These are phyloP conservation scores for Pogonophryne albipinna DNA, from an alignment of 2,797 vertebrate species.

Conservation along the genomic window DNA sequence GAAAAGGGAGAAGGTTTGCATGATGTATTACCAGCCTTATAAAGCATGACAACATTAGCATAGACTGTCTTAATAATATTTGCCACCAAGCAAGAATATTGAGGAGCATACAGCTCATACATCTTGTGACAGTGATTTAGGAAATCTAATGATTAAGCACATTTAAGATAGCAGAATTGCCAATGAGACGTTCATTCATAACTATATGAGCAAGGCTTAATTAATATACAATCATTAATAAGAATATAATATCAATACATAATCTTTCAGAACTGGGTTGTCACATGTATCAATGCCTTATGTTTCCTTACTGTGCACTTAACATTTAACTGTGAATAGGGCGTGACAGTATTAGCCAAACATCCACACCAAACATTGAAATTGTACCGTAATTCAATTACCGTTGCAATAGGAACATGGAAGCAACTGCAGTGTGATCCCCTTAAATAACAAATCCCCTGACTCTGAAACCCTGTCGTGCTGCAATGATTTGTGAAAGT, in stretches of 20 bases:
- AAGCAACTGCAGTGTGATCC: conserved; percentile 54
- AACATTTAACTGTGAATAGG: conserved; percentile 3
- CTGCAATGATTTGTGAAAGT: conserved; percentile 68
- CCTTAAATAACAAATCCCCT: conserved; percentile 64
- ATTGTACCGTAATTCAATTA: conserved; percentile 49
- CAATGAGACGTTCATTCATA: conserved; percentile 18
- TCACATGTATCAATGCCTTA: conserved; percentile 4
- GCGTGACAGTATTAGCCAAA: conserved; percentile 27
- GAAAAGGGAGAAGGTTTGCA: conserved; percentile 40
- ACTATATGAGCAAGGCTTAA: conserved; percentile 13
- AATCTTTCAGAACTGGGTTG: conserved; percentile 1
- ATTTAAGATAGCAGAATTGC: conserved; percentile 29
- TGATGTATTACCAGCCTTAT: conserved; percentile 59
- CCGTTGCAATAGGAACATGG: conserved; percentile 42
- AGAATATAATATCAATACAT: conserved; percentile 23
- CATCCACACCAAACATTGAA: conserved; percentile 9
- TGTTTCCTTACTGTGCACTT: conserved; percentile 16
- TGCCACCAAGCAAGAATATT: conserved; percentile 59
- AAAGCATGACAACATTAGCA: conserved; percentile 69
- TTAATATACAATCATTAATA: conserved; percentile 33
- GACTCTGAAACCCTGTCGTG: conserved; percentile 53
- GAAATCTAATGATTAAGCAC: conserved; percentile 26
- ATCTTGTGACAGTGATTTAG: conserved; percentile 39
- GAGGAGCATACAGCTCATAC: conserved; percentile 41
- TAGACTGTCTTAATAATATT: conserved; percentile 60